These are phyloP conservation scores for Indicator indicator DNA, from an alignment of 2,113 vertebrate genomes.

Conservation along the genomic window DNA sequence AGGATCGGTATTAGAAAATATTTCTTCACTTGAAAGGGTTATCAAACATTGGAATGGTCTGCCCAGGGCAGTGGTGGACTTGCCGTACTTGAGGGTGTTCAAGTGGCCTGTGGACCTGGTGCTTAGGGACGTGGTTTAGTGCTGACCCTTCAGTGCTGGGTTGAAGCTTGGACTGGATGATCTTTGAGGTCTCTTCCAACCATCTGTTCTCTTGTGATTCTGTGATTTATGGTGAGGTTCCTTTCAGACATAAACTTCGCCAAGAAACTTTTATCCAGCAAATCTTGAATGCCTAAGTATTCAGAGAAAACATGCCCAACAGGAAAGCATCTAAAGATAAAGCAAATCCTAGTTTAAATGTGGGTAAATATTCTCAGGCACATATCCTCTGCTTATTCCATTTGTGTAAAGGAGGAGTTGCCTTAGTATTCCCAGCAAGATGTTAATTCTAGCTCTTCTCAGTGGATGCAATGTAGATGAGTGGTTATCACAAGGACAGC, in stretches of 20 bases:
- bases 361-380: neutral
- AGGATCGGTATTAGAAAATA: too few relatives aligned
- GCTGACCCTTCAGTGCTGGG: too few relatives aligned
- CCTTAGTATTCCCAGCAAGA: neutral
- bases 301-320: neutral
- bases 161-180: too few relatives aligned
- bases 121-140: too few relatives aligned
- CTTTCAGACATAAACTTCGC: neutral
- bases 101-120: too few relatives aligned
- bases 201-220: too few relatives aligned
- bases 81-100: too few relatives aligned
- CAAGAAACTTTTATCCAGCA: neutral
- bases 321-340: neutral
- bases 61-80: too few relatives aligned
- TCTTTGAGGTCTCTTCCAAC: too few relatives aligned
- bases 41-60: too few relatives aligned
- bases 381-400: neutral
- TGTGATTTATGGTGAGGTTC: neutral
- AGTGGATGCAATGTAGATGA: neutral
- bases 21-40: too few relatives aligned
- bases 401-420: neutral
- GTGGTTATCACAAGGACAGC: neutral
- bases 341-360: neutral
- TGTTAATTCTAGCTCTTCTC: neutral
- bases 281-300: neutral